Evolutionary conservation across 2,113 vertebrate genomes (phyloP).

Genomic region (Motacilla alba): DNA sequence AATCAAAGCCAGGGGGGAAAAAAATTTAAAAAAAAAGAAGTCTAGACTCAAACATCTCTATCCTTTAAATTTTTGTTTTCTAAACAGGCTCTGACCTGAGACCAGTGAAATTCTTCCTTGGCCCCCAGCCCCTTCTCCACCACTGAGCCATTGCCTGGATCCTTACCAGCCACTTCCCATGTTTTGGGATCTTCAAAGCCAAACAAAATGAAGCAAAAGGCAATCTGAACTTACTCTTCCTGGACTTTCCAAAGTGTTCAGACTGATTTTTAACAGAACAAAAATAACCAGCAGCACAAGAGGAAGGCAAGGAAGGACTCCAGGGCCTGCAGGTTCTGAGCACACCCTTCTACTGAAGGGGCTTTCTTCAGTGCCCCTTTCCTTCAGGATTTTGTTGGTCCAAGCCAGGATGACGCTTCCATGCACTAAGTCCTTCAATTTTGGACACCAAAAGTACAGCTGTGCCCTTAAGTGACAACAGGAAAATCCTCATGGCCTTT

Average conservation of each 20-base stretch:
- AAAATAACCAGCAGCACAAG: background rate
- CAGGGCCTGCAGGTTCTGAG: background rate
- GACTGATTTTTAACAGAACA: background rate
- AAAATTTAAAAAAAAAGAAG: background rate
- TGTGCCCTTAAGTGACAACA: background rate
- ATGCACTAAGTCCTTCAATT: background rate
- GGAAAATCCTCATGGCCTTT: background rate
- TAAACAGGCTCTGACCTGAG: background rate
- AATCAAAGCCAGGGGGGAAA: background rate
- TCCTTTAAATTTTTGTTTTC: background rate
- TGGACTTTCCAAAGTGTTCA: background rate
- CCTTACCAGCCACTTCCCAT: background rate
- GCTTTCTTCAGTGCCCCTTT: background rate
- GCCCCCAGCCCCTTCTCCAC: background rate
- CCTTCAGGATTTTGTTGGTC: background rate
- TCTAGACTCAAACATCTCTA: background rate
- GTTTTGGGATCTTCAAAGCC: background rate
- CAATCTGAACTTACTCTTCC: background rate
- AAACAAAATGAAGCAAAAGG: background rate
- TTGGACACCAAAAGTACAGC: background rate
- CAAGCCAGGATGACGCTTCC: background rate
- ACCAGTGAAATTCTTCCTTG: background rate
- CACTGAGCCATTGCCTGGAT: accelerated
- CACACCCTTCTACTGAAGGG: background rate
- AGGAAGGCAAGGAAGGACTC: background rate